Evolutionary conservation across 2,113 vertebrate species (phyloP), one percentile per base, ranked within the genome.

Genomic region (Chionis minor): DNA sequence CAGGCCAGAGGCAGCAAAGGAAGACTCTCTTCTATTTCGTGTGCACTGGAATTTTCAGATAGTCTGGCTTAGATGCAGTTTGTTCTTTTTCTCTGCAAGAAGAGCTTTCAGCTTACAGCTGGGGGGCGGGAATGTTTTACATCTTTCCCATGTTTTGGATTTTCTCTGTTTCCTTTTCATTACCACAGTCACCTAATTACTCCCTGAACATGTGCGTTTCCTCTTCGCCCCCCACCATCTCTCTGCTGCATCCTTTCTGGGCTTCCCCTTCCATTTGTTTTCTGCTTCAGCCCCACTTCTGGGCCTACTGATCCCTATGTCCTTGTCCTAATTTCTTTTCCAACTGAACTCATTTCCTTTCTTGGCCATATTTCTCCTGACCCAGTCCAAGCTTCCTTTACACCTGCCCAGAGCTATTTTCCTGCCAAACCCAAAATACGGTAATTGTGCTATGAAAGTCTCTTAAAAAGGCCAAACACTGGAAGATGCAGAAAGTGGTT

Each of bases 301-400:
- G 67, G 62, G n/a, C 69, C 83, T 87, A 40, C 79, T 80, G 80
- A 88, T 92, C 90, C 56, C 54, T 51, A 9, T 56, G 96, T 90
- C 90, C 96, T 95, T 95, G 93, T 79, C 88, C 95, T 97, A 72
- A 97, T 97, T 87, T 91, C 63, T 92, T 96, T 96, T 67, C 83
- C 83, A 92, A 88, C 42, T 93, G 83, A 97, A 95, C 79, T 94
- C 90, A 94, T 97, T 96, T 97, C 91, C 90, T 96, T 96, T 94
- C 91, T 94, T 97, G 77, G 95, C 88, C 96, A 94, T 91, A 73
- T 80, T 92, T 88, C 82, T 95, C 62, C 66, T 83, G 45, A 94
- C 71, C 95, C 79, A 71, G 91, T 97, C 95, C 93, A 96, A 91
- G 78, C 82, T 97, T 95, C 92, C 92, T 96, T 97, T 95, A 90